Conservation (phyloP, 1,140 invertebrate genomes). For the Pissodes strobi region DNA sequence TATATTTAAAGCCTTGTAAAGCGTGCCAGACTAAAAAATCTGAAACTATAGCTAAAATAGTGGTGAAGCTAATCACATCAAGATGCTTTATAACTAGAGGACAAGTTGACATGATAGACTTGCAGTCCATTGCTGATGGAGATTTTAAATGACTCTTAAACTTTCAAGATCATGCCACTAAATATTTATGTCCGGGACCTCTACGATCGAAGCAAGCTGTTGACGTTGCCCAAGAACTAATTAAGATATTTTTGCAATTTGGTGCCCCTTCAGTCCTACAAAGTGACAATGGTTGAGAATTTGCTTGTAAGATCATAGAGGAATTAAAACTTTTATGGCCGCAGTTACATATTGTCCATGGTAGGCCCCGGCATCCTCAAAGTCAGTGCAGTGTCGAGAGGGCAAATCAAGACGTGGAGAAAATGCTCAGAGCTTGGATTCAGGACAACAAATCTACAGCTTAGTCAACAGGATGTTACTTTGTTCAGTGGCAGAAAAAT, state of each 20-base stretch:
- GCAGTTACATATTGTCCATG: slow-evolving; percentile 37
- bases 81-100: slow-evolving; percentile 38
- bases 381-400: slow-evolving; percentile 39
- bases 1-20: slow-evolving; percentile 12
- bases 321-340: slow-evolving; percentile 40
- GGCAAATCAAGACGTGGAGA: slow-evolving; percentile 1
- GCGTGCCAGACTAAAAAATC: slow-evolving; percentile 19
- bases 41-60: no score
- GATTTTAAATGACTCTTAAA: slow-evolving; percentile 51
- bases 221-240: slow-evolving; percentile 50
- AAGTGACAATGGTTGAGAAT: slow-evolving; percentile 52
- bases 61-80: slow-evolving; percentile 32
- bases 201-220: slow-evolving; percentile 47
- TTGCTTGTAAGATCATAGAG: slow-evolving; percentile 34
- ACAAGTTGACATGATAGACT: slow-evolving; percentile 49
- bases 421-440: slow-evolving; percentile 18
- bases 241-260: slow-evolving; percentile 10
- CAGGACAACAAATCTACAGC: slow-evolving; percentile 26
- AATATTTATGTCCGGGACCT: slow-evolving; percentile 54
- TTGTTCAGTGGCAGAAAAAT: slow-evolving; percentile 45
- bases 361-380: slow-evolving; percentile 41
- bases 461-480: slow-evolving; percentile 42
- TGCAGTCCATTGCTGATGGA: slow-evolving; percentile 47
- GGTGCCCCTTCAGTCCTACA: slow-evolving; percentile 50
- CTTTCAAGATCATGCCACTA: slow-evolving; percentile 58